These are phyloP conservation scores for Helleia helle DNA, from an alignment of 2,888 invertebrate genomes.

Conservation along the genomic window DNA sequence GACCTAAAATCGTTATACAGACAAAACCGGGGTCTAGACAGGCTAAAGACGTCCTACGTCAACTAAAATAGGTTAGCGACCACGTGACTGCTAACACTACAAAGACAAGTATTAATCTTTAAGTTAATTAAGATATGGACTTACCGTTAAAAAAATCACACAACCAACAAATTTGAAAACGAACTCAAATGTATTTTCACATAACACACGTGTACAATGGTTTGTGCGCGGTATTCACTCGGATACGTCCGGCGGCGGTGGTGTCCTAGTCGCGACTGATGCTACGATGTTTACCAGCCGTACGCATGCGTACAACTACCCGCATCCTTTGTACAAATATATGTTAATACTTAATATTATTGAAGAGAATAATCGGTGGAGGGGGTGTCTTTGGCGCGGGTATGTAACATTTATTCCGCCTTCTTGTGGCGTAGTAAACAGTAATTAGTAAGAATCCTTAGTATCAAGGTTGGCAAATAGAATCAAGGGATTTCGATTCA, in stretches of 20 bases:
- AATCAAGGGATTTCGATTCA: too few relatives aligned
- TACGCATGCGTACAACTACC: constrained; percentile 54
- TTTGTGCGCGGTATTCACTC: constrained; percentile 7
- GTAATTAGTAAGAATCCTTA: too few relatives aligned
- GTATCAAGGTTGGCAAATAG: too few relatives aligned
- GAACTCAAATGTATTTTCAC: constrained; percentile 23
- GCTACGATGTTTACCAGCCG: constrained; percentile 49
- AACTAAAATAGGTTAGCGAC: constrained; percentile 6
- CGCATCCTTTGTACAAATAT: constrained; percentile 21
- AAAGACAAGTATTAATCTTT: too few relatives aligned
- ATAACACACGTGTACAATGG: constrained; percentile 42
- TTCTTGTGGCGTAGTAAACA: too few relatives aligned
- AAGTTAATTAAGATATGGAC: background rate
- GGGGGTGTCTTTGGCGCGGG: too few relatives aligned
- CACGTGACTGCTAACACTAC: too few relatives aligned
- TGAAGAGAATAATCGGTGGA: too few relatives aligned
- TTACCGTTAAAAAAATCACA: constrained; percentile 3
- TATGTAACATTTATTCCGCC: too few relatives aligned
- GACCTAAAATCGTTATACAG: too few relatives aligned
- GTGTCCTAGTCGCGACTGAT: constrained; percentile 34
- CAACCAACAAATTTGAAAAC: background rate
- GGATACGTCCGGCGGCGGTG: constrained; percentile 35
- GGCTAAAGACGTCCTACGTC: constrained; percentile 2
- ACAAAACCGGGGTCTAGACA: background rate
- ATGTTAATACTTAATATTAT: too few relatives aligned